Evolutionary conservation across 2,113 vertebrate species (phyloP).

Genomic region (Oryzias curvinotus): DNA sequence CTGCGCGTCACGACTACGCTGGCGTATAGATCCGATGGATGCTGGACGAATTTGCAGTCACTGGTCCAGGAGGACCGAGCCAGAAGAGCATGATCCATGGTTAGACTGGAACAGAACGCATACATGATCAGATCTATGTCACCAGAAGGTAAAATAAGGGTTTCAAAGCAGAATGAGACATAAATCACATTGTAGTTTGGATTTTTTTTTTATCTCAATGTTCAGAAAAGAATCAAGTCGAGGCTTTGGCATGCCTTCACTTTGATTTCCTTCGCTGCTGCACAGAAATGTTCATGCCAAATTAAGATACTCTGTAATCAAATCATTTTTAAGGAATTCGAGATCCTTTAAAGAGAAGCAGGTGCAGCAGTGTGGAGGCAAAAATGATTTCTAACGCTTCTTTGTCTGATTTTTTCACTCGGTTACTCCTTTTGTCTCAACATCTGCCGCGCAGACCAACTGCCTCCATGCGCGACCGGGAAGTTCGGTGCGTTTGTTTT

Average conservation of each 20-base stretch:
- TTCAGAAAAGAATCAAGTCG: too few relatives aligned
- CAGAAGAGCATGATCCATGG: constrained; percentile 80
- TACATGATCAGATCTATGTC: not conserved
- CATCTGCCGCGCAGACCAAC: constrained; percentile 70
- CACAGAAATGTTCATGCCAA: not conserved
- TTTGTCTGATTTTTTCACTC: constrained; percentile 74
- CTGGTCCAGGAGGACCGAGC: constrained; percentile 81
- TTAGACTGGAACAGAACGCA: constrained; percentile 50
- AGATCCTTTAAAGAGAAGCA: not conserved
- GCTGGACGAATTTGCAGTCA: constrained; percentile 84
- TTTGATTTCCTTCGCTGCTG: not conserved
- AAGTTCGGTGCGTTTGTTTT: constrained; percentile 35
- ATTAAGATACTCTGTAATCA: not conserved
- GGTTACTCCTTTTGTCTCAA: constrained; percentile 77
- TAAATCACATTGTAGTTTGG: not conserved
- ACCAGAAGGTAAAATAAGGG: not conserved
- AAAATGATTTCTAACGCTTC: constrained; percentile 60
- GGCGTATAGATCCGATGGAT: constrained; percentile 79
- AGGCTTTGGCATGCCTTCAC: not conserved
- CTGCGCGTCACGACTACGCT: constrained; percentile 86
- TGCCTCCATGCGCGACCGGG: constrained; percentile 40
- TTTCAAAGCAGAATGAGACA: not conserved
- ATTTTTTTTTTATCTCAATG: not conserved
- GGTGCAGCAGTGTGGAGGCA: constrained; percentile 32
- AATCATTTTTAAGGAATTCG: too few relatives aligned